Evolutionary conservation across 2,113 vertebrate genomes (phyloP), one percentile per base, ranked within the genome.

Genomic region (Neotragus pygmaeus): DNA sequence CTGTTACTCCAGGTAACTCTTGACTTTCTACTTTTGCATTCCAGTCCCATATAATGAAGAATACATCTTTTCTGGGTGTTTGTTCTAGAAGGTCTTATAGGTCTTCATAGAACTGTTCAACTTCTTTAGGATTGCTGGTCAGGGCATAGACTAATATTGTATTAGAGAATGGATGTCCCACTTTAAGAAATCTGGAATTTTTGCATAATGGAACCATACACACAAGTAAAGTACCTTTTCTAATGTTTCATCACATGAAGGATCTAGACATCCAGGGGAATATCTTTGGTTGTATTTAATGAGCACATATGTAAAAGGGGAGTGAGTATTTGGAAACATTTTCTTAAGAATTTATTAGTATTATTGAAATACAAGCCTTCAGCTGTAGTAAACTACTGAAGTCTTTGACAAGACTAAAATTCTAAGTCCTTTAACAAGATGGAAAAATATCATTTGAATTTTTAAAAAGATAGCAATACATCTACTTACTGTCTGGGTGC

Each of bases 341-440:
- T 7, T 17, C 28, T 70, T 81, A 49, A 75, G n/a, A 28, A 28
- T 53, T 16, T 62, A 21, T 57, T 13, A 45, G 21, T 60, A 21
- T 73, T 36, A 7, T 2, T 55, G 53, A 89, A 83, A 12, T 49
- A 28, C 1, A 64, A 90, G 51, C 19, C 30, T 88, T 96, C 43
- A n/a, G 51, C 78, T 85, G 36, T 21, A 23, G 10, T 49, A 87
- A 97, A 27, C 25, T 43, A 27, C 12, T 80, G 33, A 75, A 13
- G 45, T 70, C 58, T 89, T 90, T 64, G 53, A 70, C 21, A 86
- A 91, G 66, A 73, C 75, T 85, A 15, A 58, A 95, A n/a, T 45
- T 82, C 53, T n/a, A 81, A 62, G 19, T 85, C 39, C 21, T 87
- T 53, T 27, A 94, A 85, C 49, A 97, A 36, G 57, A 64, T 77